A percentile compares a stretch with the other conserved stretches of the same genome.
Conservation (phyloP, 2,113 vertebrate genomes). For the Coptodon rendalli region DNA sequence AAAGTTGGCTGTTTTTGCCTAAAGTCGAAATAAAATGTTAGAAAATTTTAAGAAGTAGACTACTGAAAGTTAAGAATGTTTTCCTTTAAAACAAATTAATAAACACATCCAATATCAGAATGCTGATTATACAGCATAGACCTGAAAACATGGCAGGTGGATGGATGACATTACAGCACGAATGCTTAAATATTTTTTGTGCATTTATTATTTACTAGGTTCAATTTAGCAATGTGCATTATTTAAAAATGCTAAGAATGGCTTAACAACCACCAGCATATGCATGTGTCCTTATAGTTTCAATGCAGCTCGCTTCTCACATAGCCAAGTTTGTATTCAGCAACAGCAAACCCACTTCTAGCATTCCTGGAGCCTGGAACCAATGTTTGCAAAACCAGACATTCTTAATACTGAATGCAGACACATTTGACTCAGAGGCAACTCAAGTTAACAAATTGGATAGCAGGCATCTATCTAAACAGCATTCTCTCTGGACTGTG, state of each 20-base stretch:
- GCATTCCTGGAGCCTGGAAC: background rate
- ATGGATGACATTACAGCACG: background rate
- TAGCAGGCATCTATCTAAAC: conserved; percentile 9
- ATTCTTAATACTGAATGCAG: background rate
- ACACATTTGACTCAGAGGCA: conserved; percentile 3
- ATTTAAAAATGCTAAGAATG: background rate
- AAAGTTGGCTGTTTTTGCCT: background rate
- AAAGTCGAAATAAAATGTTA: background rate
- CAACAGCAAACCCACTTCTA: background rate
- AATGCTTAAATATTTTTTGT: background rate
- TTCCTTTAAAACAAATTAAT: background rate
- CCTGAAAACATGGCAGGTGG: background rate
- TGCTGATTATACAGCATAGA: background rate
- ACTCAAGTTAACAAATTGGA: conserved; percentile 9
- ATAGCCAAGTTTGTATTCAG: conserved; percentile 8
- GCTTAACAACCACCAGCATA: background rate
- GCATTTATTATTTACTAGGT: background rate
- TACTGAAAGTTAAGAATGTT: background rate
- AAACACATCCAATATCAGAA: background rate
- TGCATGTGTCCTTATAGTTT: background rate
- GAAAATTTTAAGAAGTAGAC: background rate
- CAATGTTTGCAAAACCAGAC: background rate
- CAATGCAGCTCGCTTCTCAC: background rate
- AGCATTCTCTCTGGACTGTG: background rate
- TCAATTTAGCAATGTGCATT: background rate